Evolutionary conservation across 2,888 invertebrate genomes (phyloP), one percentile per base, ranked within the genome.

Genomic region (Tineola bisselliella): DNA sequence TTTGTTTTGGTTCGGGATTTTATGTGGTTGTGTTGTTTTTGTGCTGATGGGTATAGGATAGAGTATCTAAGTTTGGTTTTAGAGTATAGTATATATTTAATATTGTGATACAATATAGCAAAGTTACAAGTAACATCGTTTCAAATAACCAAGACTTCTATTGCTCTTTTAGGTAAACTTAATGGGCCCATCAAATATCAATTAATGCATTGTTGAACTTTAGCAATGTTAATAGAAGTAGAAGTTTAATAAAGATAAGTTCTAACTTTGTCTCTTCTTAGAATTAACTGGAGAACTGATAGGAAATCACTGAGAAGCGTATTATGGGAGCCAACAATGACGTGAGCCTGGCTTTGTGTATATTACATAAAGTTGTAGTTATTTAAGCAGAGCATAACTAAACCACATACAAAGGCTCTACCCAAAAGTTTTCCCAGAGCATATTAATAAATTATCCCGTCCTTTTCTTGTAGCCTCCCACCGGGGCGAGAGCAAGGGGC

Each of bases 371-470:
- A 56, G 56, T 56, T 58, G 58, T 58, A 33, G 17, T 54, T 54
- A 54, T n/a, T 18, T 54, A 25, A 54, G 54, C 25, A 19, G 18
- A 25, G 54, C 58, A 33, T 58, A 58, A 33, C 58, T 58, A 33
- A 58, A 58, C 58, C 58, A 58, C 58, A 33, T 58, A 58, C 58
- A 58, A 58, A 58, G 58, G 58, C 58, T n/a, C 8, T 31, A 58
- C 58, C 58, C 58, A 33, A 58, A 58, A 58, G 19, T 58, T 58
- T 33, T 58, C 33, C 31, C 58, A 58, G 33, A 58, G 15, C 58
- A 58, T 58, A 33, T 58, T 58, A 58, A 58, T 58, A 58, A 58
- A 58, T 58, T 58, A 58, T 58, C 58, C 58, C 33, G 33, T 33
- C 58, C 58, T 58, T 58, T 58, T 58, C 58, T 58, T 33, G 58